phyloP scores from a whole-genome alignment of 1,140 invertebrate genomes.

The Paraescarpia echinospica region DNA sequence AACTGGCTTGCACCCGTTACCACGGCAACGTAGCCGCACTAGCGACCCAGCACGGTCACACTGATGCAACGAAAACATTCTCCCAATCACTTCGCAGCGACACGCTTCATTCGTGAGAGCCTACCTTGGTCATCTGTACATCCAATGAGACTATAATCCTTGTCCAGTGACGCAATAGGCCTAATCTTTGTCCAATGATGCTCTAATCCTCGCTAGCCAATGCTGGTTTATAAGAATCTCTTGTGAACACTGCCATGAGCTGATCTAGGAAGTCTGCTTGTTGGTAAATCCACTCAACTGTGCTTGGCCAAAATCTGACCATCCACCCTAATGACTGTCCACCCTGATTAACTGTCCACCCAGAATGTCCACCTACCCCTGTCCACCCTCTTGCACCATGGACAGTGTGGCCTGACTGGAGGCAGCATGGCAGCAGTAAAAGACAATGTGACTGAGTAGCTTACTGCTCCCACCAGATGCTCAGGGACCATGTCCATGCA shows the following conservation, averaged over 20 bases:
- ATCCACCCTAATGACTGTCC: not conserved
- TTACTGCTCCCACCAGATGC: not conserved
- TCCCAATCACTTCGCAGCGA: not conserved
- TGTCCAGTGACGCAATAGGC: no score
- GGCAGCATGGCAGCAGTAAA: not conserved
- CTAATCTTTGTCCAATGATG: not conserved
- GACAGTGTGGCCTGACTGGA: no score
- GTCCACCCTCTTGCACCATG: not conserved
- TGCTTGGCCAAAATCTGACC: not conserved
- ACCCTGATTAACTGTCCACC: not conserved
- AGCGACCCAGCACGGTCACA: not conserved
- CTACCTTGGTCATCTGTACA: not conserved
- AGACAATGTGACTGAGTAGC: not conserved
- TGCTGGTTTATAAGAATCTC: not conserved
- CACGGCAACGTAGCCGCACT: not conserved
- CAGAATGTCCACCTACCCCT: no score
- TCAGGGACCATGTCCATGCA: not conserved
- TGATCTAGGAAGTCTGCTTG: not conserved
- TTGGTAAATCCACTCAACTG: not conserved
- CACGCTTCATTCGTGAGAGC: not conserved
- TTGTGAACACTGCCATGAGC: not conserved
- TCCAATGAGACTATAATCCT: not conserved
- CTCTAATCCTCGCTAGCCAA: not conserved
- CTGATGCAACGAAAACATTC: not conserved
- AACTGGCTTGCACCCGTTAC: not conserved